phyloP scores from a whole-genome alignment of 1,140 invertebrate species.

The Drosophila rufa region DNA sequence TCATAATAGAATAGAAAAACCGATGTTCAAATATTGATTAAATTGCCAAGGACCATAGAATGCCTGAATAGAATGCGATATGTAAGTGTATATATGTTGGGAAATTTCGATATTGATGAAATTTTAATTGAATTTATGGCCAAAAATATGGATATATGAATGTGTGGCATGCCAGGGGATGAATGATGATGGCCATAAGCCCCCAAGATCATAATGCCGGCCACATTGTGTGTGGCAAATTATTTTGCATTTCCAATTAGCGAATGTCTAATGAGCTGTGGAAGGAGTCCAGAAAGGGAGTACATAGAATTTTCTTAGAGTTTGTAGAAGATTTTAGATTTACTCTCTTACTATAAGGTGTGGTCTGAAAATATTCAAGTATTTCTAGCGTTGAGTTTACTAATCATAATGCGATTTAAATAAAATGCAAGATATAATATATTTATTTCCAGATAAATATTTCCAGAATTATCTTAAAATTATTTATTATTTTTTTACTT shows the following conservation, averaged over 20 bases:
- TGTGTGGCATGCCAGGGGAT: slow-evolving; percentile 5
- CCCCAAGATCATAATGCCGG: slow-evolving; percentile 14
- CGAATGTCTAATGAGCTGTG: slow-evolving; percentile 4
- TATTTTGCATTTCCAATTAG: slow-evolving; percentile 61
- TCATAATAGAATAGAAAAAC: slow-evolving; percentile 39
- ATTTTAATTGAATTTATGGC: slow-evolving; percentile 58
- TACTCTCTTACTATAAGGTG: not conserved
- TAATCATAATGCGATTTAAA: too few species aligned
- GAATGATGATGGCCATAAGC: slow-evolving; percentile 20
- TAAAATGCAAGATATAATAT: too few species aligned
- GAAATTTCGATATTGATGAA: slow-evolving; percentile 43
- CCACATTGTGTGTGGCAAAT: slow-evolving; percentile 25
- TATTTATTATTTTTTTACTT: not conserved
- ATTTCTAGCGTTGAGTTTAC: too few species aligned
- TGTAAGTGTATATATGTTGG: slow-evolving; percentile 14
- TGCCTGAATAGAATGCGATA: slow-evolving; percentile 4
- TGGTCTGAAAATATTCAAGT: too few species aligned
- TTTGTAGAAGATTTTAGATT: not conserved
- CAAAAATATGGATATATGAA: slow-evolving; percentile 12
- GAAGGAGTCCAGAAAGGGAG: not conserved
- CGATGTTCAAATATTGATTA: slow-evolving; percentile 66
- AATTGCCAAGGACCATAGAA: slow-evolving; percentile 32
- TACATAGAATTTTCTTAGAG: not conserved
- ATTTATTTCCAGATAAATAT: too few species aligned
- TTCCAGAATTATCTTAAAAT: not conserved